Base-by-base conservation (phyloP, 2,113 vertebrate species). In the Psophia crepitans region DNA sequence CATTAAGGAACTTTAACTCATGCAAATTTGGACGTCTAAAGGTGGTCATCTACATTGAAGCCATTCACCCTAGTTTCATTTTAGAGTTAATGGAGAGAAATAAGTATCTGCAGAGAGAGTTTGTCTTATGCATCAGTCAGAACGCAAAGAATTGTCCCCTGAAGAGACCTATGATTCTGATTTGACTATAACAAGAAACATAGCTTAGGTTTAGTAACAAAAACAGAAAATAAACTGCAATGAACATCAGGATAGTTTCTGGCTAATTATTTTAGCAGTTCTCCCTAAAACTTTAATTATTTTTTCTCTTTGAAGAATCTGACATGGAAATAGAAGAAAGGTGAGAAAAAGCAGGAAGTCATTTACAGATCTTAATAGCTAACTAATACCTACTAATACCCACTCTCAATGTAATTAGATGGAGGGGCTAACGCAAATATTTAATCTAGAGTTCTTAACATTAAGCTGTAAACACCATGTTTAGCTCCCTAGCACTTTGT, bases 261-360 rank as follows among this genome's bases (percentile, higher is more conserved):
- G 69, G 27, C 26, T 58, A 61, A 46, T 73, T 53, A 49, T 68
- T 78, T 71, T 75, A 84, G 78, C 33, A 76, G 35, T 14, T 6
- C 7, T 83, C 21, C 20, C 10, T 64, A 81, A 82, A 37, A 3
- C 9, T 61, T 56, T 35, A 89, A 41, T 80, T 75, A n/a, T n/a
- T 13, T 90, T 94, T 71, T 41, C 19, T 63, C 27, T 71, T 51
- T 19, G 44, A 43, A 97, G 83, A 93, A 78, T 58, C 24, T 91
- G 68, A 84, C 56, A 83, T 49, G 6, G 48, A 97, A 95, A 97
- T 78, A 86, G 30, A 89, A 73, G 79, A 91, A 68, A 96, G 81
- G 30, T 64, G 19, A 46, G 23, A 78, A 73, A 92, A 94, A 89
- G 17, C 75, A 97, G 76, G 44, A 95, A 94, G 79, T 39, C 1